These are phyloP conservation scores for Tipula helvola DNA, from an alignment of 2,888 invertebrate genomes.

Conservation along the genomic window DNA sequence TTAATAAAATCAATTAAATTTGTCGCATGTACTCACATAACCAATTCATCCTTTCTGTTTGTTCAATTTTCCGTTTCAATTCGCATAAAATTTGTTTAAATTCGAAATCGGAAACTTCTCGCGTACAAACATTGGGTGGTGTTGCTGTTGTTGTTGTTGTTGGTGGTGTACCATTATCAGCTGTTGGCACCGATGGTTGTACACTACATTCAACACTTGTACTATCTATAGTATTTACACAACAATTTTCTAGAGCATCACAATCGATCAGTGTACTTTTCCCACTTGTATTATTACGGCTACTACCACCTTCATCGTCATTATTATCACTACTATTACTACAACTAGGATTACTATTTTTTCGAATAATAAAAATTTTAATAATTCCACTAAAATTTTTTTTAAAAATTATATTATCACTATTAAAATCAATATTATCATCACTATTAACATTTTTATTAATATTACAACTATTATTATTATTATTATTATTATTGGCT, in stretches of 20 bases:
- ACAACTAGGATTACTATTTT: background rate
- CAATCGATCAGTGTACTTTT: background rate
- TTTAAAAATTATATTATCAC: background rate
- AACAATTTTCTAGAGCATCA: background rate
- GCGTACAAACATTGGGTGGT: constrained; percentile 25
- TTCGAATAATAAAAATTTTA: background rate
- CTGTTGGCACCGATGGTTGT: background rate
- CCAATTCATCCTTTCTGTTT: constrained; percentile 37
- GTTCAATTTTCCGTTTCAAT: constrained; percentile 35
- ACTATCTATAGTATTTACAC: background rate
- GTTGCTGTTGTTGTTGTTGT: background rate
- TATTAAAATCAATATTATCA: constrained; percentile 6
- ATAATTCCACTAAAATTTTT: background rate
- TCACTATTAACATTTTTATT: background rate
- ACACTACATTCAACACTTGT: background rate
- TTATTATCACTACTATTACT: background rate
- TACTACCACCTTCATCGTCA: constrained; percentile 9
- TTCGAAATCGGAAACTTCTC: constrained; percentile 34
- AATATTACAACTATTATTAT: constrained; percentile 7
- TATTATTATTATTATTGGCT: background rate
- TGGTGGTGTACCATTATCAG: background rate
- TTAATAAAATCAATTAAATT: too few species aligned
- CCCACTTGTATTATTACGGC: background rate
- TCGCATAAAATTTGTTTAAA: constrained; percentile 33
- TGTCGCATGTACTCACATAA: constrained; percentile 30